Percentiles rank a stretch among this genome's conserved stretches.
Evolutionary conservation across 2,797 vertebrate species (phyloP).

Genomic region (Morus bassanus): DNA sequence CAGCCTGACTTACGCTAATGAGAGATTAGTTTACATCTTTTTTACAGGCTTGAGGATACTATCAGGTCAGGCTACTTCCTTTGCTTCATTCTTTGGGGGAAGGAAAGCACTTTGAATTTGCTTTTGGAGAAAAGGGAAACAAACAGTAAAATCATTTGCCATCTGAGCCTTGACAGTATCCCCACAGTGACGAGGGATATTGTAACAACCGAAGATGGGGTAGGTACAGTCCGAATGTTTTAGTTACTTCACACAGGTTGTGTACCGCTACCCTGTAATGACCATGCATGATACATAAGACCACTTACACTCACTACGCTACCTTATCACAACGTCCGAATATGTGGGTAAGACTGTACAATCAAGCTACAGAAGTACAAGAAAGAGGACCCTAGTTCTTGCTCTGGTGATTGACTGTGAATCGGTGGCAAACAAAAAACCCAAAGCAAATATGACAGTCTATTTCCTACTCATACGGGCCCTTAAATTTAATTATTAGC

Average conservation of each 20-base stretch:
- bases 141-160: not conserved
- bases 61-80: not conserved
- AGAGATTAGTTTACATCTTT: not conserved
- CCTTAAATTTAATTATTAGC: not conserved
- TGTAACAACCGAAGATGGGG: not conserved
- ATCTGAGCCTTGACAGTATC: not conserved
- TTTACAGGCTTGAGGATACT: not conserved
- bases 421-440: not conserved
- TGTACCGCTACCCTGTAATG: not conserved
- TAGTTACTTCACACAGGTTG: not conserved
- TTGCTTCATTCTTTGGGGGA: not conserved
- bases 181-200: not conserved
- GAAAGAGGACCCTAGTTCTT: not conserved
- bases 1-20: not conserved
- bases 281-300: not conserved
- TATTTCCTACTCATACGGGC: not conserved
- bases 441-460: not conserved
- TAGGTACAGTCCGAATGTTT: not conserved
- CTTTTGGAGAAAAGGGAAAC: not conserved
- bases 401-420: not conserved
- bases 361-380: not conserved
- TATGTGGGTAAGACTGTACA: not conserved
- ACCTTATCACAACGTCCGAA: not conserved
- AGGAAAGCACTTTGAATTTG: constrained; percentile 2
- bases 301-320: not conserved